phyloP scores from a whole-genome alignment of 2,797 vertebrate genomes.

The Carcharodon carcharias region DNA sequence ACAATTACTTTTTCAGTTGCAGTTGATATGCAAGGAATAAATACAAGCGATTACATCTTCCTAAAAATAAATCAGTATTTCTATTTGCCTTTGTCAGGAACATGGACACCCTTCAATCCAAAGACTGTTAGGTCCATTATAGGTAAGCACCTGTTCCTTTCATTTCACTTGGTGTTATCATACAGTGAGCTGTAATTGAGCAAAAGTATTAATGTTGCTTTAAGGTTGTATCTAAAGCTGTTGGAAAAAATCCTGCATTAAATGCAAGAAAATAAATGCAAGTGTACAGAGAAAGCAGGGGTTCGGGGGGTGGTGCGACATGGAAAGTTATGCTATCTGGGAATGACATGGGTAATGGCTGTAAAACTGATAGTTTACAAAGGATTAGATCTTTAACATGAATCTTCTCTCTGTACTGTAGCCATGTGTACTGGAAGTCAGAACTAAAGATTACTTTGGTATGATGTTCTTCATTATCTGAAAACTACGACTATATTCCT shows the following conservation, averaged over 20 bases:
- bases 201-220: neutral
- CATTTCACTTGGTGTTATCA: neutral
- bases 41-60: neutral
- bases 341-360: neutral
- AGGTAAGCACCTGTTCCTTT: slow-evolving; percentile 64
- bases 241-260: neutral
- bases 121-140: slow-evolving; percentile 91
- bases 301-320: neutral
- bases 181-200: neutral
- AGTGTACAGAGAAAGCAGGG: neutral
- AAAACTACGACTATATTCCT: neutral
- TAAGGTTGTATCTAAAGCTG: neutral
- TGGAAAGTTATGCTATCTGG: neutral
- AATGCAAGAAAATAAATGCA: neutral
- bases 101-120: slow-evolving; percentile 96
- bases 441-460: neutral
- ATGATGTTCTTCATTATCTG: neutral
- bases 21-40: neutral
- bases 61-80: neutral
- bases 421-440: neutral
- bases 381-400: neutral
- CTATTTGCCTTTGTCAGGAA: slow-evolving; percentile 65
- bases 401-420: neutral
- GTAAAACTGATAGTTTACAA: neutral
- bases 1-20: neutral